A percentile compares a stretch with the other conserved stretches of the same genome.
Evolutionary conservation across 2,888 invertebrate species (phyloP).

Genomic region (Zaprionus obscuricornis): DNA sequence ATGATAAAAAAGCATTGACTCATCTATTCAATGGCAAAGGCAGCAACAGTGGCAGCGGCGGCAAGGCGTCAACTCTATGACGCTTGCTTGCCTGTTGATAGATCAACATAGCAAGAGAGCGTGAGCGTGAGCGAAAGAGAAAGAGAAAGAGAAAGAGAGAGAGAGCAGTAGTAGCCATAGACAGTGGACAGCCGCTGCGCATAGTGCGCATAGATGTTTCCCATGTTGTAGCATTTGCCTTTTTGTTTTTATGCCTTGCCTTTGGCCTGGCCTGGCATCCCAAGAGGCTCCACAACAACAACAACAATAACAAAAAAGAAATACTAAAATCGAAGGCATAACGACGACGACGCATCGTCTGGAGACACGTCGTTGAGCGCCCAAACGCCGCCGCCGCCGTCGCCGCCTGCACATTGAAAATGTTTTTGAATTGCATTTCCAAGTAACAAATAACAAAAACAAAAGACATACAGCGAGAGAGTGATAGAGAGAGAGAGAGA

Average conservation of each 20-base stretch:
- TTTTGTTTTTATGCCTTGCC: slow-evolving; percentile 3
- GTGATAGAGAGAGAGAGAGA: too few species aligned
- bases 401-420: slow-evolving; percentile 50
- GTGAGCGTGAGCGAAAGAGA: not conserved
- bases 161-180: slow-evolving; percentile 4
- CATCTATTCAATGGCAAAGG: slow-evolving; percentile 46
- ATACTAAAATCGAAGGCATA: slow-evolving; percentile 7
- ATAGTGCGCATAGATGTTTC: slow-evolving; percentile 35
- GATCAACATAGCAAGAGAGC: slow-evolving; percentile 26
- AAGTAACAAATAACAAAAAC: slow-evolving; percentile 67
- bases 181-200: slow-evolving; percentile 23
- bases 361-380: slow-evolving; percentile 28
- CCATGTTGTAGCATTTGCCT: slow-evolving; percentile 17
- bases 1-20: slow-evolving; percentile 55
- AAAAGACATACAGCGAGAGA: slow-evolving; percentile 34
- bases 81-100: slow-evolving; percentile 41
- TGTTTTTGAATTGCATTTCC: slow-evolving; percentile 75
- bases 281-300: slow-evolving; percentile 34
- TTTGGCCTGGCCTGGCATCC: slow-evolving; percentile 30
- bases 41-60: slow-evolving; percentile 13
- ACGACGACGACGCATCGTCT: slow-evolving; percentile 54
- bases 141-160: slow-evolving; percentile 1
- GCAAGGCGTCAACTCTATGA: slow-evolving; percentile 6
- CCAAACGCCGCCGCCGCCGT: slow-evolving; percentile 12
- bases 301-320: not conserved